These are phyloP conservation scores for Patagioenas fasciata DNA, from an alignment of 2,113 vertebrate genomes.

Conservation along the genomic window DNA sequence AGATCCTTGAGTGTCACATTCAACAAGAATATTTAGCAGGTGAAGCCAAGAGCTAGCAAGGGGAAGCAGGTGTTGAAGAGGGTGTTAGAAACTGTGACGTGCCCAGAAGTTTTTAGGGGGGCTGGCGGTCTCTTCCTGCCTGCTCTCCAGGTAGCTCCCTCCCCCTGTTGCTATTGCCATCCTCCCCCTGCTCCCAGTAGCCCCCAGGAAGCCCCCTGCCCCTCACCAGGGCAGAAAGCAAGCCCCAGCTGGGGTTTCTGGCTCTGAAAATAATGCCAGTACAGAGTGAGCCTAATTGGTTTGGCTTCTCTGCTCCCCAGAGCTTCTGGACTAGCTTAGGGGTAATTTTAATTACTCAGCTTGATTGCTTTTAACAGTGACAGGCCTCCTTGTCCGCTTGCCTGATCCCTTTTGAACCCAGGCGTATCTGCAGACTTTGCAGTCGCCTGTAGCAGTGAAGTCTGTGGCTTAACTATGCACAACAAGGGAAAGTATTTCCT, in stretches of 20 bases:
- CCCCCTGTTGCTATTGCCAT: background rate
- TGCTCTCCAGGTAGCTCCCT: rapidly evolving
- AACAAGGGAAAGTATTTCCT: background rate
- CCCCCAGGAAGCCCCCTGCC: background rate
- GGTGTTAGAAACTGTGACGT: background rate
- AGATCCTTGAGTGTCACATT: background rate
- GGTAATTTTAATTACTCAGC: background rate
- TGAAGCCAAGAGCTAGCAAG: background rate
- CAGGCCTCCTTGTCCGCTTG: background rate
- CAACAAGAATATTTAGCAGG: rapidly evolving
- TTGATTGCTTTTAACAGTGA: background rate
- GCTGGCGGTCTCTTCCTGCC: background rate
- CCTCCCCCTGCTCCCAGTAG: rapidly evolving
- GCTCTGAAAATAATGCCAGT: background rate
- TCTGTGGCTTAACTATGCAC: background rate
- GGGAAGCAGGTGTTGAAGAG: background rate
- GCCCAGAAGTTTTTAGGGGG: rapidly evolving
- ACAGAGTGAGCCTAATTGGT: background rate
- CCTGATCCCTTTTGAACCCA: background rate
- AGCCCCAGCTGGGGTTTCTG: background rate
- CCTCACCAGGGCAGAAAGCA: rapidly evolving
- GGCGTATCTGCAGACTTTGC: background rate
- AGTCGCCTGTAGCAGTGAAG: background rate
- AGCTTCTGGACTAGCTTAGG: background rate
- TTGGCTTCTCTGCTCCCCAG: background rate